These are phyloP conservation scores for Sciurus niger DNA, from an alignment of 2,113 vertebrate genomes.

Conservation along the genomic window DNA sequence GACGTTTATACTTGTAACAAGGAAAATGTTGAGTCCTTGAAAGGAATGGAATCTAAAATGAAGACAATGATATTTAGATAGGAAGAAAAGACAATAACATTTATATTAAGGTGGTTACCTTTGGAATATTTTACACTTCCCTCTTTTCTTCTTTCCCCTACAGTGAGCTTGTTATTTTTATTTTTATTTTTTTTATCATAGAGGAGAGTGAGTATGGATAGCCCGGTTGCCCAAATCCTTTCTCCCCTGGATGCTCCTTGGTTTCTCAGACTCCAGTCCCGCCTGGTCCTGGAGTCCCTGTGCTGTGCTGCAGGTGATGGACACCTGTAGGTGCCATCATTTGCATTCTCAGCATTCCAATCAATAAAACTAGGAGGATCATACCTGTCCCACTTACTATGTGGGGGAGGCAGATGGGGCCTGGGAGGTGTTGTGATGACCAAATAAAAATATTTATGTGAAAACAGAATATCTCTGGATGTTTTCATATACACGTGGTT, in stretches of 20 bases:
- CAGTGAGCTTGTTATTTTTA: not conserved
- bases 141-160: not conserved
- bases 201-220: not conserved
- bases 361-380: not conserved
- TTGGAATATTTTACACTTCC: not conserved
- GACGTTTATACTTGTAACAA: not conserved
- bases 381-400: not conserved
- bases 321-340: fast-evolving
- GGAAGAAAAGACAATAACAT: not conserved
- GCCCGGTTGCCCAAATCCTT: not conserved
- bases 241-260: not conserved
- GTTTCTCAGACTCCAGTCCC: not conserved
- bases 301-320: not conserved
- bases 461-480: not conserved
- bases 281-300: not conserved
- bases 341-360: not conserved
- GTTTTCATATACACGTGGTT: not conserved
- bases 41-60: not conserved
- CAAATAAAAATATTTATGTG: conserved; percentile 12
- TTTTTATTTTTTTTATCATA: too few relatives aligned
- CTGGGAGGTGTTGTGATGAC: not conserved
- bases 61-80: not conserved
- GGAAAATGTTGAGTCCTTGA: not conserved
- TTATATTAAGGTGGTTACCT: not conserved
- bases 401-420: fast-evolving